A percentile compares a stretch with the other conserved stretches of the same genome.
Conservation (phyloP, 37 sponge, comb jelly and placozoan species). For the Hexactinellida sp. region DNA sequence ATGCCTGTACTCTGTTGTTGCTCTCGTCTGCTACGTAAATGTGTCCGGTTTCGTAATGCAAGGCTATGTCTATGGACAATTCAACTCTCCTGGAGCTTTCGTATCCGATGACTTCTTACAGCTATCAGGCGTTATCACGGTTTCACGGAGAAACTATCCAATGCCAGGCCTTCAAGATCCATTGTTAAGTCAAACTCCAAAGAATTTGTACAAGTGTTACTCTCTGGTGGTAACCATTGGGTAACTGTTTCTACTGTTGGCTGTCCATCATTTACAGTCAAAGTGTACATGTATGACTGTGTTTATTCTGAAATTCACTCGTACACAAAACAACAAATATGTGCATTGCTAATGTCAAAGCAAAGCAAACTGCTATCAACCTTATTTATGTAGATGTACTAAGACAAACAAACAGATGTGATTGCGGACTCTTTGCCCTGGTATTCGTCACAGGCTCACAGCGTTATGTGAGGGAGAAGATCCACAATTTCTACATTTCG, state of each 20-base stretch:
- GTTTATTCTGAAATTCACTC: neutral
- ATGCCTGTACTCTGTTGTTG: too few species aligned
- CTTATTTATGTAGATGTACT: too few species aligned
- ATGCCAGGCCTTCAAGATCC: neutral
- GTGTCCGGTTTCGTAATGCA: too few species aligned
- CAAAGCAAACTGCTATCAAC: neutral
- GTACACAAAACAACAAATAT: neutral
- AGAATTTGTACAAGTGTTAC: neutral
- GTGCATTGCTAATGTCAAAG: neutral
- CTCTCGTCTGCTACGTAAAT: too few species aligned
- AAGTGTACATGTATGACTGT: neutral
- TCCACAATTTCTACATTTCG: neutral
- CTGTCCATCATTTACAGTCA: neutral
- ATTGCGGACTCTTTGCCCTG: neutral
- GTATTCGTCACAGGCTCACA: neutral
- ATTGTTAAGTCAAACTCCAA: neutral
- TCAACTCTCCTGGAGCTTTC: too few species aligned
- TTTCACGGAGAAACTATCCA: neutral
- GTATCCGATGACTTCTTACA: too few species aligned
- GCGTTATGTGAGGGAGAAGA: neutral
- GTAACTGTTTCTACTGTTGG: neutral
- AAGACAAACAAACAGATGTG: too few species aligned
- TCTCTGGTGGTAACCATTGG: neutral
- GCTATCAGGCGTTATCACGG: too few species aligned
- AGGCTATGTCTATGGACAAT: too few species aligned